Evolutionary conservation across 2,797 vertebrate species (phyloP).

Genomic region (Dendrocincla tyrannina): DNA sequence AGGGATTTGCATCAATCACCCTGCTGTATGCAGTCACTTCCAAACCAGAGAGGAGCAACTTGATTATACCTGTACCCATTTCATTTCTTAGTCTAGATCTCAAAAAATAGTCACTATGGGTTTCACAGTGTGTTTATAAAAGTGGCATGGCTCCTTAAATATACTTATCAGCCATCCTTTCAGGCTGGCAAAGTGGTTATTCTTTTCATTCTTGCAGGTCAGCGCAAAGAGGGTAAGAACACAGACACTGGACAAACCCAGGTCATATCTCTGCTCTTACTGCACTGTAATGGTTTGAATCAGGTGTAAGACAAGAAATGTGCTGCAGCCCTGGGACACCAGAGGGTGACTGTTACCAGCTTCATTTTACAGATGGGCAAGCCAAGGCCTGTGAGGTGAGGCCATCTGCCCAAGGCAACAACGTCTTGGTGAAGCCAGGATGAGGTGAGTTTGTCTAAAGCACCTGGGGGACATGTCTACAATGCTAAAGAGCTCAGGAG

Average conservation of each 20-base stretch:
- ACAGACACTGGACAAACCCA: neutral
- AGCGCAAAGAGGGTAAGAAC: neutral
- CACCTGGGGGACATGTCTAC: neutral
- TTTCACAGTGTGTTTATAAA: neutral
- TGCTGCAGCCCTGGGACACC: neutral
- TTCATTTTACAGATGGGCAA: neutral
- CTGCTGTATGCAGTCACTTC: neutral
- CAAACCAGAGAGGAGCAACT: neutral
- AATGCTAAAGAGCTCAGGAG: neutral
- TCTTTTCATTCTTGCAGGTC: neutral
- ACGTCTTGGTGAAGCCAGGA: neutral
- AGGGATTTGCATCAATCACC: neutral
- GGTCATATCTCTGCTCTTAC: neutral
- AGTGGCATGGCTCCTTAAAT: neutral
- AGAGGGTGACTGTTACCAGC: neutral
- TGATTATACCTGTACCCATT: neutral
- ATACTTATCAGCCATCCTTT: neutral
- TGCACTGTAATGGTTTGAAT: neutral
- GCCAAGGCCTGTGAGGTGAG: neutral
- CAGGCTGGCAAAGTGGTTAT: neutral
- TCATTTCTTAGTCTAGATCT: neutral
- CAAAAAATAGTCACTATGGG: rapidly evolving
- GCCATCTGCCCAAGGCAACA: neutral
- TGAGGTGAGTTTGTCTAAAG: neutral
- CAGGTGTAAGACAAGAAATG: neutral